Evolutionary conservation across 2,113 vertebrate genomes (phyloP).

Genomic region (Noturus placidus): DNA sequence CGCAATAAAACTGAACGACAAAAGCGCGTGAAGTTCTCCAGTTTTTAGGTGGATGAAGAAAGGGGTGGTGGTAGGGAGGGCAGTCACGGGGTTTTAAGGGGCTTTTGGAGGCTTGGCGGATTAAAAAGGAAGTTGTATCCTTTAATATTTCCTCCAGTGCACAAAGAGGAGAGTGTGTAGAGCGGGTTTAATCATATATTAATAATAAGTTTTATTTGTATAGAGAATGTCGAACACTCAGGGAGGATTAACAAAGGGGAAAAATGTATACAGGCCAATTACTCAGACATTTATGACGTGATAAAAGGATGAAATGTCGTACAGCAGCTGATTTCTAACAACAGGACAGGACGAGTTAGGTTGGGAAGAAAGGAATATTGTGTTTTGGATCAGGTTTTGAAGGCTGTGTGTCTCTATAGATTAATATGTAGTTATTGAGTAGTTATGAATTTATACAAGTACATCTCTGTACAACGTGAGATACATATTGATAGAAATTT

Average conservation of each 20-base stretch:
- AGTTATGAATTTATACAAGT: background rate
- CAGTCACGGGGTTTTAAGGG: conserved; percentile 45
- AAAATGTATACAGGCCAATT: conserved; percentile 4
- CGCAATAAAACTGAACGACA: conserved; percentile 62
- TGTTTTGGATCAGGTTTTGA: background rate
- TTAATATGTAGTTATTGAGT: background rate
- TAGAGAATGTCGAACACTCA: background rate
- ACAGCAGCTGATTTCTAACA: background rate
- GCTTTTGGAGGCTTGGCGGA: conserved; percentile 48
- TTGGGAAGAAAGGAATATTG: background rate
- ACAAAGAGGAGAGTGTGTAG: conserved; percentile 37
- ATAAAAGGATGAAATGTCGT: background rate
- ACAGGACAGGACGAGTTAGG: background rate
- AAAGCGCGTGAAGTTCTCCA: conserved; percentile 48
- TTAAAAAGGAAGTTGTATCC: conserved; percentile 54
- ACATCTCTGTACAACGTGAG: background rate
- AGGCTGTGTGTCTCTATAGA: background rate
- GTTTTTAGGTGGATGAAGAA: conserved; percentile 47
- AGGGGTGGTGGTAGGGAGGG: background rate
- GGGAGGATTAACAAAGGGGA: background rate
- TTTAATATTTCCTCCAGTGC: conserved; percentile 48
- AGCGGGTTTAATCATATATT: conserved; percentile 25
- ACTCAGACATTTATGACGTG: background rate
- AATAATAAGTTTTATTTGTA: conserved; percentile 29
- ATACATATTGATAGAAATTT: background rate